Evolutionary conservation across 2,797 vertebrate genomes (phyloP).

Genomic region (Periophthalmus magnuspinnatus): DNA sequence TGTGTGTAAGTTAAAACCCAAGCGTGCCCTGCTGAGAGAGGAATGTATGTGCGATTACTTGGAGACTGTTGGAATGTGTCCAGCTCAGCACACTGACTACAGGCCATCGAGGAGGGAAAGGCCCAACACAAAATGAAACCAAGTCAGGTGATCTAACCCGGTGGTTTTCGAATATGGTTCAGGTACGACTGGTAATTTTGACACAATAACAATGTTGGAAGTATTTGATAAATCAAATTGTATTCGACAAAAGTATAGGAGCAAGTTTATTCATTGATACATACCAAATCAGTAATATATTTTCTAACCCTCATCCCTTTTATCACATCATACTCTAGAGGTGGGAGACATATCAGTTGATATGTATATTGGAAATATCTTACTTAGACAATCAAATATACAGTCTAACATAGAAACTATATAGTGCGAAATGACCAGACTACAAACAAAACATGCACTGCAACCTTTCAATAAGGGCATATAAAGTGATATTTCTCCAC

Average conservation of each 20-base stretch:
- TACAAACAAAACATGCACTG: neutral
- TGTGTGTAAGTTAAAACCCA: constrained; percentile 37
- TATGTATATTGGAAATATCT: no score
- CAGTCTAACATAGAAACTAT: no score
- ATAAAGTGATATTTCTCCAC: neutral
- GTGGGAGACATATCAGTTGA: no score
- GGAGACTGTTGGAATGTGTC: constrained; percentile 52
- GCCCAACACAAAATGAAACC: constrained; percentile 28
- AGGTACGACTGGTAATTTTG: neutral
- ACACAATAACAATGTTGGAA: neutral
- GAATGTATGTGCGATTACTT: constrained; percentile 60
- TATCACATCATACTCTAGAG: no score
- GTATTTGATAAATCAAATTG: neutral
- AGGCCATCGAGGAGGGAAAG: constrained; percentile 44
- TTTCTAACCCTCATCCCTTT: no score
- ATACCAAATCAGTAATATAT: no score
- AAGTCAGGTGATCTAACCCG: neutral
- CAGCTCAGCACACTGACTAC: constrained; percentile 43
- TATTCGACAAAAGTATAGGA: neutral
- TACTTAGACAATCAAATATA: no score
- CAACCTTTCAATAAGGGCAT: neutral
- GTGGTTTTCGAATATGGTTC: neutral
- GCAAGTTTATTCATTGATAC: neutral
- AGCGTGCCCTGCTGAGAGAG: constrained; percentile 51
- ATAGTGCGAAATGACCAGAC: neutral